Evolutionary conservation across 2,797 vertebrate species (phyloP).

Genomic region (Cottoperca gobio): DNA sequence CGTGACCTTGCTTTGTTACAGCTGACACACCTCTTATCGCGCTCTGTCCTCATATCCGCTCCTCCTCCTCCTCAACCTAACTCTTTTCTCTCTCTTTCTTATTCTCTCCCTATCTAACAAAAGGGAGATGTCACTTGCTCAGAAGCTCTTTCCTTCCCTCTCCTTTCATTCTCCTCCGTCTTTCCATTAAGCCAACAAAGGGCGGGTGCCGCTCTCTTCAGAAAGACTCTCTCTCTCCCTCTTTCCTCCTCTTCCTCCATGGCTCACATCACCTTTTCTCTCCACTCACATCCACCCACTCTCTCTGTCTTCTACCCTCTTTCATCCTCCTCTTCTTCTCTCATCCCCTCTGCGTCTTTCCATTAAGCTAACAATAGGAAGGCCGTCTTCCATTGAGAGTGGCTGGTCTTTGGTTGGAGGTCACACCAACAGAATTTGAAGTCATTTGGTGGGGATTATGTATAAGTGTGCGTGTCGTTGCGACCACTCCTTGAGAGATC

Average conservation of each 20-base stretch:
- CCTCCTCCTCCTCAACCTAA: slow-evolving; percentile 69
- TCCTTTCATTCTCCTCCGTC: slow-evolving; percentile 69
- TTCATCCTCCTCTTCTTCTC: slow-evolving; percentile 58
- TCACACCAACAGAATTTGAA: slow-evolving; percentile 70
- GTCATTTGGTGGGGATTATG: slow-evolving; percentile 54
- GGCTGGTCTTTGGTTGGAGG: slow-evolving; percentile 72
- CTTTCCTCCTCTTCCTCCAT: slow-evolving; percentile 51
- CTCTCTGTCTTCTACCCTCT: slow-evolving; percentile 47
- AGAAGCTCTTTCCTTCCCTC: slow-evolving; percentile 60
- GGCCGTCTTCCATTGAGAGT: slow-evolving; percentile 62
- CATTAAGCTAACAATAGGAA: slow-evolving; percentile 78
- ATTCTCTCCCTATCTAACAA: slow-evolving; percentile 70
- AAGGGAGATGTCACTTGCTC: slow-evolving; percentile 68
- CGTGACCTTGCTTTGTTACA: slow-evolving; percentile 82
- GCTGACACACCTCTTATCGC: slow-evolving; percentile 79
- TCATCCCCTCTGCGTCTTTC: slow-evolving; percentile 65
- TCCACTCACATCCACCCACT: slow-evolving; percentile 13
- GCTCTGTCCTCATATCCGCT: slow-evolving; percentile 69
- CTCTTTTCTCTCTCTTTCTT: slow-evolving; percentile 12
- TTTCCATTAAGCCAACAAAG: slow-evolving; percentile 82
- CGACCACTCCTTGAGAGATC: slow-evolving; percentile 2
- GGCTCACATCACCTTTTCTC: slow-evolving; percentile 63
- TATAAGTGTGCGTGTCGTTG: slow-evolving; percentile 30
- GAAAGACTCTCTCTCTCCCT: slow-evolving; percentile 35
- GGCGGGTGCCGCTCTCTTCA: slow-evolving; percentile 44